Base-by-base conservation (phyloP, 2,888 invertebrate species). In the Chrysopilus asiliformis region DNA sequence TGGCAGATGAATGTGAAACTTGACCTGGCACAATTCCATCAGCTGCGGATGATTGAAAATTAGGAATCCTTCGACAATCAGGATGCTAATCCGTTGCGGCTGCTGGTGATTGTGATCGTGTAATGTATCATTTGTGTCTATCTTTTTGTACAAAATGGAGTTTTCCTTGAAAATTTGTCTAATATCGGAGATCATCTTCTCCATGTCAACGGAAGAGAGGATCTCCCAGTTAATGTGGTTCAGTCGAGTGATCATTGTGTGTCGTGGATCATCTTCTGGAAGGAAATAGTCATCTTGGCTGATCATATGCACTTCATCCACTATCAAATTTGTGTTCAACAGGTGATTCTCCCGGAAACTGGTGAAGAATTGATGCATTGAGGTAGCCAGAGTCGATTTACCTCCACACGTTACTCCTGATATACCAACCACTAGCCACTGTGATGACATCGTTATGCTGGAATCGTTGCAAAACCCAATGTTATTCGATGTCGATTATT, bases 361-460 rank as follows among this genome's bases (percentile, higher is more conserved):
- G 22, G 50, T 46, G 37, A 63, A 62, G 38, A 58, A 59, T 12
- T 58, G 54, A 4, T 57, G 60, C 13, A 87, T 53, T 38, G 64
- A 64, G 35, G 66, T 67, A 0, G 82, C 72, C 24, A 85, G 53
- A 0, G 81, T 77, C 1, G 84, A 81, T 63, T 89, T 89, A 1
- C 89, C 89, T 14, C 84, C 80, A 51, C 83, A 83, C 0, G 87
- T 87, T 2, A 80, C 79, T 2, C 89, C 84, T 25, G 80, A 76
- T 44, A 87, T 70, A 6, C 83, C 85, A 40, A 80, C 61, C 34
- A 79, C 60, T 25, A 72, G 47, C 71, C 70, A 73, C 43, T 60
- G 69, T 51, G 48, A 26, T 4, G 7, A 10, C 26, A 26, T 26
- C n/a, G 7, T 22, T 8, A 6, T 22, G 22, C 9, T 22, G 10